Evolutionary conservation across 1,140 invertebrate genomes (phyloP).

Genomic region (Ceratoteleas bidentatus): DNA sequence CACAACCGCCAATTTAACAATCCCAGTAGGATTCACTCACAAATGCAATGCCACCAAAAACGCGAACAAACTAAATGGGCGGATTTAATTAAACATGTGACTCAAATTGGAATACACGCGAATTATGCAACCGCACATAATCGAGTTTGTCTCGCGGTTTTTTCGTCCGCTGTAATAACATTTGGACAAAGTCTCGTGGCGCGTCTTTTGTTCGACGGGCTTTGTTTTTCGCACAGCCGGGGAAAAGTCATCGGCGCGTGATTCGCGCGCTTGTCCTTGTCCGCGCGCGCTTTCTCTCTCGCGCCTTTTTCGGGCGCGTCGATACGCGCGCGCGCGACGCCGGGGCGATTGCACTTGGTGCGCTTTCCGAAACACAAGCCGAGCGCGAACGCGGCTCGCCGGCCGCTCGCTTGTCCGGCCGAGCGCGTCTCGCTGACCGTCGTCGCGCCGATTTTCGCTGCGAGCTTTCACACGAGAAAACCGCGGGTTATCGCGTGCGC

Average conservation of each 20-base stretch:
- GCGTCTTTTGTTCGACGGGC: conserved; percentile 9
- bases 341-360: conserved; percentile 37
- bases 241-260: conserved; percentile 39
- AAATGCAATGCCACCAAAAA: no score
- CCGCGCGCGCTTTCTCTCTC: conserved; percentile 33
- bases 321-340: conserved; percentile 28
- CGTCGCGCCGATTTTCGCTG: conserved; percentile 37
- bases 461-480: conserved; percentile 37
- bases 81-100: not conserved
- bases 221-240: conserved; percentile 17
- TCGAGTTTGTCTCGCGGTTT: not conserved
- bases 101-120: not conserved
- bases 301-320: conserved; percentile 48
- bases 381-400: conserved; percentile 30
- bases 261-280: conserved; percentile 21
- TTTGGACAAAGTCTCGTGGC: conserved; percentile 10
- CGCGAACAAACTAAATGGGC: no score
- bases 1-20: no score
- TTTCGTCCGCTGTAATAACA: conserved; percentile 13
- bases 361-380: conserved; percentile 44
- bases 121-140: no score
- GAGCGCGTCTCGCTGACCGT: conserved; percentile 7
- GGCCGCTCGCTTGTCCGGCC: conserved; percentile 1
- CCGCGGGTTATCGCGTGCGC: conserved; percentile 4
- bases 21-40: no score